Base-by-base conservation (phyloP, 2,113 vertebrate species). In the Brachypodius melanocephalos region DNA sequence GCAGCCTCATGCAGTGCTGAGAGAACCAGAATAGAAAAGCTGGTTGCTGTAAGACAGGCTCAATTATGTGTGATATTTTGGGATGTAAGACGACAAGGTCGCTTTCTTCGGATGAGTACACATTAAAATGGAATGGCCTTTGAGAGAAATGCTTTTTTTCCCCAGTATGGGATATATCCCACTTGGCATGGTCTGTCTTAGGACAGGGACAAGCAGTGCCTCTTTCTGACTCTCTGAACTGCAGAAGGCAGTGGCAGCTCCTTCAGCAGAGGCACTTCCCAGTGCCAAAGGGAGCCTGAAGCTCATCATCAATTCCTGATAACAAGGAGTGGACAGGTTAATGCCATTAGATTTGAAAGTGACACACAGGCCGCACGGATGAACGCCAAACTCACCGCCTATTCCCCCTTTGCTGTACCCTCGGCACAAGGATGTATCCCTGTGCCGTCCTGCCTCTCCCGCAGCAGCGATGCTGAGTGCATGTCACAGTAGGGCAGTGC, bases 381-480 rank as follows among this genome's bases (percentile, higher is more conserved):
- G 13, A 57, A 43, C 6, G 8, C 43, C 45, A 24, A 5, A 57
- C 9, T 14, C 31, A 17, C 9, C 0, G 8, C 43, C 32, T 45
- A 52, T 25, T 9, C 45, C 43, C 9, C 3, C 6, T 4, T 1
- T 17, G 21, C 45, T 21, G 19, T 0, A 0, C 15, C 14, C 12
- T 31, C 13, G 1, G 31, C 84, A 13, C 7, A 5, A 3, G 59
- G 80, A 34, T 5, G 31, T 0, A 2, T 14, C 6, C 48, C 7
- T 25, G 62, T 21, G 45, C 34, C 4, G 1, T 42, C 21, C 31
- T 6, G 5, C 59, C 40, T 8, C 49, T 67, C 24, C n/a, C 2
- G 3, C 42, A 14, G 38, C 45, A 9, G 55, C 5, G 1, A 6
- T 0, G 24, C 69, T 77, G 80, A 51, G 40, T 10, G 15, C 62